phyloP scores from a whole-genome alignment of 2,888 invertebrate species.

The Trachelus stipa region DNA sequence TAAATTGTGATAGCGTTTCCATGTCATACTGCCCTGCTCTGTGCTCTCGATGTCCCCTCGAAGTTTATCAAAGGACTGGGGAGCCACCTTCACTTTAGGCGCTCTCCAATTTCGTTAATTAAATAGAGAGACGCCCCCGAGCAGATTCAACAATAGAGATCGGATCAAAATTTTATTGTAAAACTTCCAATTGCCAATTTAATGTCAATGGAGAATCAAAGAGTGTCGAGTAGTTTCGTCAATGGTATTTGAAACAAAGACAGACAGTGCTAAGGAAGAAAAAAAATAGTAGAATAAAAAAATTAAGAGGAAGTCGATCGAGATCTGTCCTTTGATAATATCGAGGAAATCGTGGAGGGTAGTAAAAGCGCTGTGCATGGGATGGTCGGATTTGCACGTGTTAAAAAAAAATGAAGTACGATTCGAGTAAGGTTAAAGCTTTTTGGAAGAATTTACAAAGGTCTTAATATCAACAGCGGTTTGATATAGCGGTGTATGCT shows the following conservation, averaged over 20 bases:
- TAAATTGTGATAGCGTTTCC: constrained; percentile 40
- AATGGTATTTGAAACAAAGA: background rate
- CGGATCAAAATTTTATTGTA: background rate
- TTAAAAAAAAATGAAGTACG: constrained; percentile 27
- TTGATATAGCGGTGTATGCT: constrained; percentile 32
- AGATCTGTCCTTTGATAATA: constrained; percentile 43
- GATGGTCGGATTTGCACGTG: constrained; percentile 38
- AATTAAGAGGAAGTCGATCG: background rate
- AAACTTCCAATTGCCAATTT: background rate
- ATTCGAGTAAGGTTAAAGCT: constrained; percentile 33
- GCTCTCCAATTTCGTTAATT: background rate
- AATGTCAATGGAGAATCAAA: background rate
- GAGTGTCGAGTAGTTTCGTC: background rate
- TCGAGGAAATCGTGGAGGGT: constrained; percentile 48
- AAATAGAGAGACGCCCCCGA: background rate
- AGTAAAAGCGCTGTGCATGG: constrained; percentile 28
- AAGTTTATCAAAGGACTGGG: background rate
- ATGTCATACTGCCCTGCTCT: constrained; percentile 47
- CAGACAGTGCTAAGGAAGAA: background rate
- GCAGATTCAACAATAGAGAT: background rate
- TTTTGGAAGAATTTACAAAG: constrained; percentile 39
- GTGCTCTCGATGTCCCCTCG: constrained; percentile 32
- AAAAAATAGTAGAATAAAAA: background rate
- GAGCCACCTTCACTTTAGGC: background rate
- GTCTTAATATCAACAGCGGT: constrained; percentile 39